Percentiles rank a stretch among this genome's conserved stretches.
Evolutionary conservation across 2,888 invertebrate species (phyloP).

Genomic region (Leptopilina drosophilae): DNA sequence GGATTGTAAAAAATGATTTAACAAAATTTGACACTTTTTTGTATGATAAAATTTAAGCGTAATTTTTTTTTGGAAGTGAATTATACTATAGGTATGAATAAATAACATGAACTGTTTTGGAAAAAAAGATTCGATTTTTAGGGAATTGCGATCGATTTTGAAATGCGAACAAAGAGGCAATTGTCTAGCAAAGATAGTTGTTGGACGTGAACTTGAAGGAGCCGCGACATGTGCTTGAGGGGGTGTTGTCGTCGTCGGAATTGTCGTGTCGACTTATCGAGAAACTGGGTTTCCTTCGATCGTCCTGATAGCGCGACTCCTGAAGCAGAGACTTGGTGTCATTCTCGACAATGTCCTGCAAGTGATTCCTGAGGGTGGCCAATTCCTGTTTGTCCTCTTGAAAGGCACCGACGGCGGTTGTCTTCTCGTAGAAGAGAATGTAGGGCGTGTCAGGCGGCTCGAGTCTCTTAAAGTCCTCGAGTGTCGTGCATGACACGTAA

Average conservation of each 20-base stretch:
- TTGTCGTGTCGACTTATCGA: slow-evolving; percentile 62
- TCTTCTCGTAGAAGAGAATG: slow-evolving; percentile 85
- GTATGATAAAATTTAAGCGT: slow-evolving; percentile 9
- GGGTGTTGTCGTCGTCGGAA: slow-evolving; percentile 78
- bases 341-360: slow-evolving; percentile 68
- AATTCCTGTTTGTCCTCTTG: slow-evolving; percentile 69
- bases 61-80: slow-evolving; percentile 18
- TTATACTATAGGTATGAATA: background rate
- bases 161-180: background rate
- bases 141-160: background rate
- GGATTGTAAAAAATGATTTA: slow-evolving; percentile 11
- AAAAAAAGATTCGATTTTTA: background rate
- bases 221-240: slow-evolving; percentile 79
- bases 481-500: slow-evolving; percentile 81
- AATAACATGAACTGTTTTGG: background rate
- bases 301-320: slow-evolving; percentile 65
- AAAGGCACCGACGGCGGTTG: slow-evolving; percentile 63
- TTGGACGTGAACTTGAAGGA: slow-evolving; percentile 69
- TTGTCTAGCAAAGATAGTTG: slow-evolving; percentile 66
- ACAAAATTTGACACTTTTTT: slow-evolving; percentile 29
- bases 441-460: slow-evolving; percentile 89
- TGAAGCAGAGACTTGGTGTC: slow-evolving; percentile 67
- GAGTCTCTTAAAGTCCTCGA: slow-evolving; percentile 81
- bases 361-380: slow-evolving; percentile 63
- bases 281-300: slow-evolving; percentile 57